These are phyloP conservation scores for Epirrhoe alternata DNA, from an alignment of 2,888 invertebrate genomes.

Conservation along the genomic window DNA sequence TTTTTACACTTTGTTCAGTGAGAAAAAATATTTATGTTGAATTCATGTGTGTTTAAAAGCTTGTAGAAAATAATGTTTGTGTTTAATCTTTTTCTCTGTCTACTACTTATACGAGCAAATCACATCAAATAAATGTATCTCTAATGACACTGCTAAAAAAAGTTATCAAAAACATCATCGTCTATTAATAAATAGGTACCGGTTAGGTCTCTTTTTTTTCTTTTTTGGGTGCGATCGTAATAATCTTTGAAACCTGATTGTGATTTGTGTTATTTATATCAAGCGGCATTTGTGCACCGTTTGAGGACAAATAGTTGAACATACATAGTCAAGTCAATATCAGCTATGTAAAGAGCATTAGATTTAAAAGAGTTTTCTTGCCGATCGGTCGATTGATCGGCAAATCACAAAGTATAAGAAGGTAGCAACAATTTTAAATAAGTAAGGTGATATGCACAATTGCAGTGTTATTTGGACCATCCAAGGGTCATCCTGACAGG, in stretches of 20 bases:
- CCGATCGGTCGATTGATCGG: slow-evolving; percentile 32
- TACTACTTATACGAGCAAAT: too few species aligned
- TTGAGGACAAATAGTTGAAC: slow-evolving; percentile 3
- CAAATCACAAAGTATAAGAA: not conserved
- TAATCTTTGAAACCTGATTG: not conserved
- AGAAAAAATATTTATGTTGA: slow-evolving; percentile 45
- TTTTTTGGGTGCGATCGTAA: not conserved
- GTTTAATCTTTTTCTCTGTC: too few species aligned
- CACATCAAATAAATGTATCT: too few species aligned
- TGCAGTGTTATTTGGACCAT: too few species aligned
- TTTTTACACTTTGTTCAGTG: slow-evolving; percentile 61
- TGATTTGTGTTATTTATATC: not conserved
- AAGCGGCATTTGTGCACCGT: not conserved
- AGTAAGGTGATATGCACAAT: too few species aligned
- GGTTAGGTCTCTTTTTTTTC: too few species aligned
- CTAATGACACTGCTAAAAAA: not conserved
- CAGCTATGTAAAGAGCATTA: slow-evolving; percentile 25
- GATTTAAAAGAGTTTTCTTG: slow-evolving; percentile 29
- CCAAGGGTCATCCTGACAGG: too few species aligned
- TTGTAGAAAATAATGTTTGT: slow-evolving; percentile 9
- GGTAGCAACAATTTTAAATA: too few species aligned
- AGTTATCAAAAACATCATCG: not conserved
- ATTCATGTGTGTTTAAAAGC: slow-evolving; percentile 22
- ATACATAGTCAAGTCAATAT: slow-evolving; percentile 9
- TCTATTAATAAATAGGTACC: not conserved